Evolutionary conservation across 2,888 invertebrate species (phyloP).

Genomic region (Marasmarcha lunaedactyla): DNA sequence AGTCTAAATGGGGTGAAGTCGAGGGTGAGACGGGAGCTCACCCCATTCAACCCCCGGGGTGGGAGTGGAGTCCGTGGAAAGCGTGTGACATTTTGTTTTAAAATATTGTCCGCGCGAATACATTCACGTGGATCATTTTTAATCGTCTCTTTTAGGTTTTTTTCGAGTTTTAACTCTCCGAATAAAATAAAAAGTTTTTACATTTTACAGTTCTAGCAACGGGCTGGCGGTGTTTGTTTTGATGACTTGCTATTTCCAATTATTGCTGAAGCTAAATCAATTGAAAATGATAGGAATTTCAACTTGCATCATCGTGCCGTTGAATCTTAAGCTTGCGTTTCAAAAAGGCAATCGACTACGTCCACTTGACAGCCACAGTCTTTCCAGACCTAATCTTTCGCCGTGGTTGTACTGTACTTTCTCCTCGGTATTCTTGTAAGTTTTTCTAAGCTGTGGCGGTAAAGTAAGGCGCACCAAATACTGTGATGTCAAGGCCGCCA

Average conservation of each 20-base stretch:
- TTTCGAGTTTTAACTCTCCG: slow-evolving; percentile 22
- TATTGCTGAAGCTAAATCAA: too few relatives aligned
- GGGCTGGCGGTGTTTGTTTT: too few relatives aligned
- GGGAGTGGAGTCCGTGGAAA: slow-evolving; percentile 57
- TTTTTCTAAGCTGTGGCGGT: slow-evolving; percentile 25
- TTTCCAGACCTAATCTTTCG: too few relatives aligned
- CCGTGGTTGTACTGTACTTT: too few relatives aligned
- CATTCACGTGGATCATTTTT: slow-evolving; percentile 65
- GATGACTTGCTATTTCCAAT: too few relatives aligned
- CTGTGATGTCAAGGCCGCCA: slow-evolving; percentile 65
- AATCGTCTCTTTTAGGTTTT: slow-evolving; percentile 49
- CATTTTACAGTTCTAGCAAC: not conserved
- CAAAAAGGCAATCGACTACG: too few relatives aligned
- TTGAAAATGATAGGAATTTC: too few relatives aligned
- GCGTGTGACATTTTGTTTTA: slow-evolving; percentile 71
- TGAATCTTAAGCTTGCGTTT: too few relatives aligned
- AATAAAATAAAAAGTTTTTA: not conserved
- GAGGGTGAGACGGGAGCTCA: slow-evolving; percentile 15
- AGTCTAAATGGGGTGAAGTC: slow-evolving; percentile 28
- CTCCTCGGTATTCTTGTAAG: too few relatives aligned
- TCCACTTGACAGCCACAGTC: too few relatives aligned
- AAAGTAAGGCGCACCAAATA: slow-evolving; percentile 52
- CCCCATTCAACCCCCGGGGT: slow-evolving; percentile 19
- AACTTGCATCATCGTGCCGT: too few relatives aligned
- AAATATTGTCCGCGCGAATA: slow-evolving; percentile 69